A percentile compares a stretch with the other conserved stretches of the same genome.
Conservation (phyloP, 30 jellyfish, hydroid and myxozoan species). For the Nemopilema nomurai region DNA sequence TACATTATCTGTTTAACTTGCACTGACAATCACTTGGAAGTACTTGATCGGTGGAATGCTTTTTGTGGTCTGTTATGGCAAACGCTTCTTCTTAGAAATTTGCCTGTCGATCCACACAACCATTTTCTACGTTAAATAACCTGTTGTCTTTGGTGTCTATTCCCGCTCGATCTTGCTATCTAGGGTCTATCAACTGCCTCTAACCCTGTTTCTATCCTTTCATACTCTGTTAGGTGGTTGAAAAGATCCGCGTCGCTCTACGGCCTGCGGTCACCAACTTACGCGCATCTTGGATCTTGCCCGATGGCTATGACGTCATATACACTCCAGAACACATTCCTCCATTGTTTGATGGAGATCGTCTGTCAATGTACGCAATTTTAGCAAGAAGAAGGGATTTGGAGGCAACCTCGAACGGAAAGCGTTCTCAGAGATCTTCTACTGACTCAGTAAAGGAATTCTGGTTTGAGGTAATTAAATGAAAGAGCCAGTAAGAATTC, state of each 20-base stretch:
- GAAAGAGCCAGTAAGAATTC: background rate
- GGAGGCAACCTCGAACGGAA: slow-evolving; percentile 63
- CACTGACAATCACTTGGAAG: too few relatives aligned
- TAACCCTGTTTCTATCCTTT: too few relatives aligned
- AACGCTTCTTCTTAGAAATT: too few relatives aligned
- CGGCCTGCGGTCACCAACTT: slow-evolving; percentile 89
- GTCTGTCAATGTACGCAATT: slow-evolving; percentile 87
- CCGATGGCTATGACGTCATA: slow-evolving; percentile 97
- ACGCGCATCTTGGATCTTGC: slow-evolving; percentile 96
- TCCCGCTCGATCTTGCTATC: too few relatives aligned
- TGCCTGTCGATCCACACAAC: too few relatives aligned
- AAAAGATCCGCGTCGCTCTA: slow-evolving; percentile 58
- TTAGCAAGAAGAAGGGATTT: slow-evolving; percentile 78
- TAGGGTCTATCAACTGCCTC: too few relatives aligned
- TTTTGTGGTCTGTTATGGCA: too few relatives aligned
- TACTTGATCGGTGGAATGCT: too few relatives aligned
- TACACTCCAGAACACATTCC: slow-evolving; percentile 96
- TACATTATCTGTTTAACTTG: too few relatives aligned
- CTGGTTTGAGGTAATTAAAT: slow-evolving; percentile 98
- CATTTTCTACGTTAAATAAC: too few relatives aligned
- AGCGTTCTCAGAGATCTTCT: slow-evolving; percentile 72
- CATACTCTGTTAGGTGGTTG: slow-evolving; percentile 58
- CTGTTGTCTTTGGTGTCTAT: too few relatives aligned
- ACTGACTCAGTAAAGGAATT: slow-evolving; percentile 86
- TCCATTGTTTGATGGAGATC: slow-evolving; percentile 76